phyloP scores from a whole-genome alignment of 1,140 invertebrate species.

The Ctenoplectra terminalis region DNA sequence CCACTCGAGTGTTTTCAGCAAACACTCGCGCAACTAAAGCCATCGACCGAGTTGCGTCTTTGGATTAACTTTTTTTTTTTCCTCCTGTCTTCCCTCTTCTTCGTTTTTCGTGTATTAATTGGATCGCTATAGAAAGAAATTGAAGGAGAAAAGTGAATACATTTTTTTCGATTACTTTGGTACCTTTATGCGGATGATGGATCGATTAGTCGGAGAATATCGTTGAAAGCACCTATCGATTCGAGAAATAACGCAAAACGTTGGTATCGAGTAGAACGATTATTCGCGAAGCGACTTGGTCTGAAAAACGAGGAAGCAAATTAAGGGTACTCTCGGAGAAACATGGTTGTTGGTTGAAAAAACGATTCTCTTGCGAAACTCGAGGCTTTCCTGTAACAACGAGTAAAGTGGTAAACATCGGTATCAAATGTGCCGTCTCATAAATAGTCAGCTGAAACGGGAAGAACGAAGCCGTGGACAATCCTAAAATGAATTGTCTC shows the following conservation, averaged over 20 bases:
- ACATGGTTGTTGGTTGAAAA: background rate
- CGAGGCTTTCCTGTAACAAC: background rate
- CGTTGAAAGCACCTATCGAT: too few species aligned
- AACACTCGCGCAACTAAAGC: constrained; percentile 32
- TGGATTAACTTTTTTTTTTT: constrained; percentile 6
- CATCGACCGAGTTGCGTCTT: constrained; percentile 7
- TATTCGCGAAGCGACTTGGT: background rate
- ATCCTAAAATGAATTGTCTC: constrained; percentile 32
- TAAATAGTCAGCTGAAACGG: background rate
- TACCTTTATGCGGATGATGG: too few species aligned
- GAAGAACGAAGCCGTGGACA: background rate
- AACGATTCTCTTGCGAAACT: background rate
- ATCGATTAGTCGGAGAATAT: too few species aligned
- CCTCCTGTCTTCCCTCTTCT: background rate
- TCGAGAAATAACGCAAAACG: too few species aligned
- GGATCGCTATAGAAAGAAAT: background rate
- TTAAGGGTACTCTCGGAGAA: background rate
- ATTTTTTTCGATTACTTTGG: too few species aligned
- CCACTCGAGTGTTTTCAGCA: constrained; percentile 35
- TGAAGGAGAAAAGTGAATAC: background rate
- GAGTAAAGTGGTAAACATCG: constrained; percentile 6
- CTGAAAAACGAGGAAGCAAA: background rate
- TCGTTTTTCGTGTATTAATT: background rate
- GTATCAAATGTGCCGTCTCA: background rate
- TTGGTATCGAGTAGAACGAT: background rate